A percentile compares a stretch with the other conserved stretches of the same genome.
Evolutionary conservation across 2,797 vertebrate species (phyloP).

Genomic region (Anguilla obscura): DNA sequence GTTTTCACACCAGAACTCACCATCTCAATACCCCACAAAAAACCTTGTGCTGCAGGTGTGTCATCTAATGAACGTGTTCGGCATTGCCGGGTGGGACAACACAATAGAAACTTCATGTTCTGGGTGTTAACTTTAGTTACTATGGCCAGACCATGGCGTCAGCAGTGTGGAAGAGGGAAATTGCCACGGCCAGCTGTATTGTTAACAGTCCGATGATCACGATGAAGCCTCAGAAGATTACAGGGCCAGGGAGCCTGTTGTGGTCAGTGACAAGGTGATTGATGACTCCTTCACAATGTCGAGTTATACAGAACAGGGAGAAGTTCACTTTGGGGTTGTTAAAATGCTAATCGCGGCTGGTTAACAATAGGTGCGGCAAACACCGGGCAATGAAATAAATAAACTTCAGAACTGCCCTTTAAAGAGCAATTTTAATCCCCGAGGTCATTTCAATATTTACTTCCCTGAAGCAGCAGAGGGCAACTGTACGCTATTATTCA

Average conservation of each 20-base stretch:
- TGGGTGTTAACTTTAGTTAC: constrained; percentile 80
- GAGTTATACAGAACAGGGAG: constrained; percentile 65
- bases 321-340: constrained; percentile 79
- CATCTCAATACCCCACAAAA: constrained; percentile 57
- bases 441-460: constrained; percentile 50
- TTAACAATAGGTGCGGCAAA: constrained; percentile 67
- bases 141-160: constrained; percentile 78
- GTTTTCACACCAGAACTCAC: constrained; percentile 55
- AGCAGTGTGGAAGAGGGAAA: constrained; percentile 72
- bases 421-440: constrained; percentile 48
- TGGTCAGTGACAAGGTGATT: constrained; percentile 79
- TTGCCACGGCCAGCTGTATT: constrained; percentile 81
- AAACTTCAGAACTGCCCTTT: constrained; percentile 47
- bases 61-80: constrained; percentile 59
- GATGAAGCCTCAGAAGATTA: constrained; percentile 70
- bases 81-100: constrained; percentile 56
- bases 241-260: constrained; percentile 76
- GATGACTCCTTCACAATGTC: constrained; percentile 72
- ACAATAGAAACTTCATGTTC: constrained; percentile 71
- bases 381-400: constrained; percentile 60
- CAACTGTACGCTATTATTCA: constrained; percentile 14
- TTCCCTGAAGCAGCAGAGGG: constrained; percentile 47
- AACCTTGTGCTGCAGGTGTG: constrained; percentile 68
- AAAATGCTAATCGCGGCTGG: constrained; percentile 79
- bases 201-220: constrained; percentile 77